Evolutionary conservation across 2,888 invertebrate genomes (phyloP), one percentile per base, ranked within the genome.

Genomic region (Pardosa pseudoannulata): DNA sequence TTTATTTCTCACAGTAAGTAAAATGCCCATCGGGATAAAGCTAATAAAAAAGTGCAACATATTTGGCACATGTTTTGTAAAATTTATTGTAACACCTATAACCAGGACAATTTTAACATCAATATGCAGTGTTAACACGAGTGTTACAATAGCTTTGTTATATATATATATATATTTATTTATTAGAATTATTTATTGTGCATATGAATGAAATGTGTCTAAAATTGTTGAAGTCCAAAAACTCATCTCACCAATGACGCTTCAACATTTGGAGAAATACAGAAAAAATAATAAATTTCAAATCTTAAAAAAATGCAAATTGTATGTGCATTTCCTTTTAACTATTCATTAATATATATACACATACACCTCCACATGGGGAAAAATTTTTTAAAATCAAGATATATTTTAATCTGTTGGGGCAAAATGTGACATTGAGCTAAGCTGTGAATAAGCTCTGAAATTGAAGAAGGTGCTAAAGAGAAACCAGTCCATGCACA

Each of bases 51-150:
- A 41, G 64, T 81, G 81, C 81, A 62, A 75, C 32, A 71, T 28
- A 79, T 78, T 85, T 85, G 78, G 78, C 78, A 85, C 83, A 78
- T 19, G 32, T 39, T 50, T 46, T 50, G n/a, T 39, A 65, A 64
- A 56, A 46, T 16, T 13, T 28, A 13, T 50, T 29, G 16, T 70
- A 39, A 70, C 41, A 70, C 50, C 13, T 50, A 62, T 81, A 73
- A 50, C 28, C 27, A 41, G 28, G 67, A 62, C 68, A 62, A 78
- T 39, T 73, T 41, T 46, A 78, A 78, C 72, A 85, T 67, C 56
- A 78, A 73, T 71, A 78, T 78, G 76, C 71, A 82, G 32, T 65
- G 19, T 65, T 39, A 73, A 56, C 50, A 56, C 23, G 23, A 23
- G 56, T 56, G 56, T 56, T 23, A 56, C 56, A 56, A 65, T 16